Evolutionary conservation across 2,113 vertebrate genomes (phyloP).

Genomic region (Antennarius striatus): DNA sequence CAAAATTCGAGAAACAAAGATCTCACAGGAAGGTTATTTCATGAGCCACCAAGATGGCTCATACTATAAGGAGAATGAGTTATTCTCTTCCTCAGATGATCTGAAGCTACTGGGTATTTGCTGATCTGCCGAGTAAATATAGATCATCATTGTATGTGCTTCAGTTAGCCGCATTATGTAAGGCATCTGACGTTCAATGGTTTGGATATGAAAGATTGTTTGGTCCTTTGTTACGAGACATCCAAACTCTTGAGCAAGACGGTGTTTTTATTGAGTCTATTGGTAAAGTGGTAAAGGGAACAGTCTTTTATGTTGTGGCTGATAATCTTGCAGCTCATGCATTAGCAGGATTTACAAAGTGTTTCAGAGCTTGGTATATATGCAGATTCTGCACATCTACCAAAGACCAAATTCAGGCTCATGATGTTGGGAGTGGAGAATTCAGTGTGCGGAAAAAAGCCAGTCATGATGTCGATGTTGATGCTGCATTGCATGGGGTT

Average conservation of each 20-base stretch:
- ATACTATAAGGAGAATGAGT: too few species aligned
- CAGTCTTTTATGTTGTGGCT: neutral
- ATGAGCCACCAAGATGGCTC: too few species aligned
- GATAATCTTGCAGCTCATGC: neutral
- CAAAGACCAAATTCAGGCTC: neutral
- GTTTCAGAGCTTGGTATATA: neutral
- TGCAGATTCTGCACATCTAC: neutral
- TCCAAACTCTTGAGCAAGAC: neutral
- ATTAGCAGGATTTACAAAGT: neutral
- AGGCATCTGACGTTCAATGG: neutral
- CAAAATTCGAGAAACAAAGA: too few species aligned
- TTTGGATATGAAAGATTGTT: neutral
- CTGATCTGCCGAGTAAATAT: neutral
- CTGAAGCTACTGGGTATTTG: neutral
- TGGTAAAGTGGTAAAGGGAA: neutral
- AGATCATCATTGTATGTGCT: neutral
- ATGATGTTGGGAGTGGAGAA: neutral
- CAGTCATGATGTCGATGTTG: neutral
- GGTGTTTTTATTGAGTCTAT: neutral
- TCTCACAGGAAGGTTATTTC: too few species aligned
- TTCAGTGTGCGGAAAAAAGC: neutral
- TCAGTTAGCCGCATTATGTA: conserved; percentile 1
- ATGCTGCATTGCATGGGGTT: neutral
- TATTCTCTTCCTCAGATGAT: too few species aligned
- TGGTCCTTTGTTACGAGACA: neutral